Evolutionary conservation across 1,140 invertebrate genomes (phyloP), one percentile per base, ranked within the genome.

Genomic region (Drosophila mauritiana): DNA sequence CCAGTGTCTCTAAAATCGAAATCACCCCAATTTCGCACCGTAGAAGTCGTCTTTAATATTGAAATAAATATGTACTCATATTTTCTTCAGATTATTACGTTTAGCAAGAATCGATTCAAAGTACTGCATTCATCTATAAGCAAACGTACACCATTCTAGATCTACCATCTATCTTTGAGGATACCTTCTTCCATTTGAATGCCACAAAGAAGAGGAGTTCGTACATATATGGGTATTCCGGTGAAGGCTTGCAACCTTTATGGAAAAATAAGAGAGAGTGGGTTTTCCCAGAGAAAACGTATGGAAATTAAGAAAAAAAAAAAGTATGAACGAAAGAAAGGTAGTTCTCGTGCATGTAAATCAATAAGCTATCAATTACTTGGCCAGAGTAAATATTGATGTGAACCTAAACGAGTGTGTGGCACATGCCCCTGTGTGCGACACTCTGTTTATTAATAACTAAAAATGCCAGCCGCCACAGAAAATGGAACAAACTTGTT

Each of bases 371-470:
- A 85, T 85, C 77, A 85, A 84, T 85, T 84, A 77, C 80, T 43
- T 43, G 36, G 52, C 49, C 34, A 49, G 37, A 27, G 22, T 10
- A 56, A 56, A 67, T 63, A 62, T 58, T n/a, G 39, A 45, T 61
- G 39, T 43, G 40, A 31, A 46, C 25, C 54, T 13, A 15, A 37
- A 54, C n/a, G 22, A 22, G 39, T 37, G 20, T 46, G n/a, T 53
- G 15, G 22, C 55, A 13, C 59, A 20, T 67, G 13, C 52, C 3
- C 27, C 42, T 73, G 55, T 42, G 46, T 63, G 61, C 55, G 64
- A 64, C 74, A 79, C 65, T 68, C 64, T 82, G 70, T 56, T 82
- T 86, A 88, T 88, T 82, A 82, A 82, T 88, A 86, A 88, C 85
- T 86, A 75, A 79, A 79, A 79, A 61, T 68, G 65, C 72, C 49